Percentiles rank a stretch among this genome's conserved stretches.
These are phyloP conservation scores for Helostoma temminkii DNA, from an alignment of 2,797 vertebrate species.

Conservation along the genomic window DNA sequence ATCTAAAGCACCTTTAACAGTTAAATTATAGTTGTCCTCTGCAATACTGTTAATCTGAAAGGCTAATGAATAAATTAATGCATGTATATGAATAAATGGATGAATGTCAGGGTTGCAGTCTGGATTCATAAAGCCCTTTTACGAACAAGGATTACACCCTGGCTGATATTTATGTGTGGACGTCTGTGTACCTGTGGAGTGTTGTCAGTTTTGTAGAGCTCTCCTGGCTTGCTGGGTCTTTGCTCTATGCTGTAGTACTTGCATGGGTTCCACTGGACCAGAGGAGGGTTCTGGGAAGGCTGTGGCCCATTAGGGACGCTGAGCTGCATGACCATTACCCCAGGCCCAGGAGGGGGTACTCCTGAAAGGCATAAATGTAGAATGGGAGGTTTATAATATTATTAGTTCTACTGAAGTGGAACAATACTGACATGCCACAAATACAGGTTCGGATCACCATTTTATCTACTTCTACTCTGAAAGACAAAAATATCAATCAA, in stretches of 20 bases:
- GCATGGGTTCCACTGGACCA: constrained; percentile 99
- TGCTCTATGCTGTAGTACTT: constrained; percentile 99
- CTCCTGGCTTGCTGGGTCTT: constrained; percentile 92
- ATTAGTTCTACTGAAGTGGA: too few relatives aligned
- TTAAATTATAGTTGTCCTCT: neutral
- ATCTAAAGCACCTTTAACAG: neutral
- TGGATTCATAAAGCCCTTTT: neutral
- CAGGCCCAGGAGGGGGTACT: constrained; percentile 92
- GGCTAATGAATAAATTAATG: neutral
- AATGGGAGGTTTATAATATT: neutral
- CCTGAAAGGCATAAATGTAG: constrained; percentile 77
- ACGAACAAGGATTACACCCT: neutral
- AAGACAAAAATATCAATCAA: too few relatives aligned
- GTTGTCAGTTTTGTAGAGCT: constrained; percentile 91
- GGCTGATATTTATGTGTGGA: neutral
- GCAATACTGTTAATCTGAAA: constrained; percentile 8
- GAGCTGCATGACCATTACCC: constrained; percentile 98
- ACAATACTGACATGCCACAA: too few relatives aligned
- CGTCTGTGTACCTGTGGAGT: constrained; percentile 87
- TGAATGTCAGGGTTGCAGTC: neutral
- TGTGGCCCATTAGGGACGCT: constrained; percentile 97
- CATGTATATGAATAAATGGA: neutral
- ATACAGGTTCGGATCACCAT: too few relatives aligned
- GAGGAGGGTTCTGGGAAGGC: constrained; percentile 91
- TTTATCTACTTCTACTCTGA: too few relatives aligned